Evolutionary conservation across 2,888 invertebrate genomes (phyloP).

Genomic region (Antheraea assamensis): DNA sequence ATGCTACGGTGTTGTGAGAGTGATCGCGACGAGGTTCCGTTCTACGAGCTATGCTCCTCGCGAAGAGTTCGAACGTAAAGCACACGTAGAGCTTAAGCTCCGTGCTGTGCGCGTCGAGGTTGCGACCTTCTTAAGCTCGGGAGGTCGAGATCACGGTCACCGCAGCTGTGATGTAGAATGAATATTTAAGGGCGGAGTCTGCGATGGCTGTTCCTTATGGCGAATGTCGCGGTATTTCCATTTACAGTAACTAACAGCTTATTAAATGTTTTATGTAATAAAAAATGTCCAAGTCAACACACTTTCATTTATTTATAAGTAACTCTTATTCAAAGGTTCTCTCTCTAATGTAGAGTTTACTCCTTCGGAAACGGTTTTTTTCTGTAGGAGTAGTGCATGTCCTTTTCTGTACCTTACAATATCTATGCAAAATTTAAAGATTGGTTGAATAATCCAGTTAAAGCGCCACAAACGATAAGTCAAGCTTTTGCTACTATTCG

Average conservation of each 20-base stretch:
- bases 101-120: constrained; percentile 24
- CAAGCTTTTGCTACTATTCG: too few species aligned
- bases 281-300: neutral
- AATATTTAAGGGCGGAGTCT: neutral
- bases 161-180: constrained; percentile 21
- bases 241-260: neutral
- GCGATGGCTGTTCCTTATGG: neutral
- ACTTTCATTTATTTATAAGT: neutral
- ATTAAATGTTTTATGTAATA: neutral
- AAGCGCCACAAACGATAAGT: too few species aligned
- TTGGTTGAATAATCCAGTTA: too few species aligned
- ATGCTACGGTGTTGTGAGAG: constrained; percentile 17
- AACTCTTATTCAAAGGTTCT: neutral
- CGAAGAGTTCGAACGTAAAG: constrained; percentile 31
- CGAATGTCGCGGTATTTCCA: neutral
- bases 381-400: too few species aligned
- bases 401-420: too few species aligned
- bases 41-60: constrained; percentile 30
- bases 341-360: too few species aligned
- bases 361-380: too few species aligned
- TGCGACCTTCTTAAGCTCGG: constrained; percentile 33
- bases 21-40: constrained; percentile 13
- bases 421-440: too few species aligned
- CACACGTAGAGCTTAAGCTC: constrained; percentile 28
- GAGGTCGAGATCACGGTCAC: constrained; percentile 19